A percentile compares a stretch with the other conserved stretches of the same genome.
These are phyloP conservation scores for Lasioglossum lativentre DNA, from an alignment of 2,888 invertebrate genomes.

Conservation along the genomic window DNA sequence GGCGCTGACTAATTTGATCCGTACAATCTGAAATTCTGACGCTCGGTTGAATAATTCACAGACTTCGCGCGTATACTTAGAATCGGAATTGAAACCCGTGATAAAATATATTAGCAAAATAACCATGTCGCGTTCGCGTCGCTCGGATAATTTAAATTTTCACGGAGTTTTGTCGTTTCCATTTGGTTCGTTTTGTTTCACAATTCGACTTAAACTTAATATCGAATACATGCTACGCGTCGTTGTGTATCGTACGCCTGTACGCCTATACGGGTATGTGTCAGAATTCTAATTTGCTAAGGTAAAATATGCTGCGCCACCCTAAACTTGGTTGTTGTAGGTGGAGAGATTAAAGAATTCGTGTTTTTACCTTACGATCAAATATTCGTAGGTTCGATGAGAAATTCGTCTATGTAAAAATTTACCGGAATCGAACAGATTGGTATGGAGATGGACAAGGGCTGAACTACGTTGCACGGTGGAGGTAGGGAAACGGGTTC, in stretches of 20 bases:
- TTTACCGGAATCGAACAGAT: too few relatives aligned
- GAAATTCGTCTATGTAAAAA: not conserved
- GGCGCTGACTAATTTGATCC: conserved; percentile 67
- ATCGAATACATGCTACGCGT: too few relatives aligned
- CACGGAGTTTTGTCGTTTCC: conserved; percentile 1
- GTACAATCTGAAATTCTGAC: conserved; percentile 66
- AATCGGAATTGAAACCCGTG: conserved; percentile 52
- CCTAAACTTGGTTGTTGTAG: not conserved
- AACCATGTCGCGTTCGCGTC: not conserved
- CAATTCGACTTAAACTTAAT: too few relatives aligned
- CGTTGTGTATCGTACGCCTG: too few relatives aligned
- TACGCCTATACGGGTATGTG: not conserved
- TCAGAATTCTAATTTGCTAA: not conserved
- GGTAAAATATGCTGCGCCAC: not conserved
- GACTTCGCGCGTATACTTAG: conserved; percentile 61
- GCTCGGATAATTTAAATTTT: not conserved
- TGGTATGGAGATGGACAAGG: too few relatives aligned
- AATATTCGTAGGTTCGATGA: not conserved
- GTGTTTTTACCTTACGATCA: not conserved
- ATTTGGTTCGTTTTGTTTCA: not conserved
- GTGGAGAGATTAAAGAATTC: not conserved
- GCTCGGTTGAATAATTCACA: conserved; percentile 66
- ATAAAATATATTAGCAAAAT: conserved; percentile 55
- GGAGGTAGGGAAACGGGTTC: not conserved
- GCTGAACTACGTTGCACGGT: not conserved